Evolutionary conservation across 2,888 invertebrate species (phyloP), one percentile per base, ranked within the genome.

Genomic region (Chalcis sispes): DNA sequence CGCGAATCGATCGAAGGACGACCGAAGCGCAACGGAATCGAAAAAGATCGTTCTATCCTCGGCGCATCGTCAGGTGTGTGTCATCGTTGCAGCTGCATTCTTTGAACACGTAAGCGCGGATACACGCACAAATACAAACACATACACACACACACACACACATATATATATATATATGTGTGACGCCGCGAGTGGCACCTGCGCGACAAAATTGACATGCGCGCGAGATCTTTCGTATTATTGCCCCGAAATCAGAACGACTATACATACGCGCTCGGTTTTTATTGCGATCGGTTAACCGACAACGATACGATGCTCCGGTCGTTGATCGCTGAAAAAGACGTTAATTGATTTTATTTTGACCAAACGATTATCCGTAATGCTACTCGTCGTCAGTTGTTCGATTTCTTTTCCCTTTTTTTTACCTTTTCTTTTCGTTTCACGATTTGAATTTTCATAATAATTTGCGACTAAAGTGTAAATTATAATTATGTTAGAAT

Each of bases 131-230:
- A 2, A 1, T 1, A 20, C 27, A 25, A 15, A 18, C n/a, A 10
- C n/a, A 4, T 8, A 20, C 18, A 42, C 18, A n/a, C n/a, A n/a
- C n/a, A n/a, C n/a, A n/a, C n/a, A n/a, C n/a, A n/a, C n/a, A n/a
- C n/a, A n/a, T n/a, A n/a, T n/a, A n/a, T n/a, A n/a, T n/a, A n/a
- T n/a, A n/a, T n/a, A n/a, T n/a, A n/a, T n/a, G n/a, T n/a, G n/a
- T n/a, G n/a, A n/a, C n/a, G n/a, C n/a, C n/a, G n/a, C n/a, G 18
- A 46, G 40, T 29, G 70, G 71, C 73, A 75, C 75, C 77, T 75
- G 70, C n/a, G n/a, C 76, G 75, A 56, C 58, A 69, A 61, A 72
- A 50, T 25, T 52, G 36, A 7, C 5, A 54, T 32, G 25, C 56
- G 58, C 65, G 72, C n/a, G n/a, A n/a, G n/a, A n/a, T n/a, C n/a